Conservation (phyloP, 2,888 invertebrate genomes). For the Neoitamus cyanurus region DNA sequence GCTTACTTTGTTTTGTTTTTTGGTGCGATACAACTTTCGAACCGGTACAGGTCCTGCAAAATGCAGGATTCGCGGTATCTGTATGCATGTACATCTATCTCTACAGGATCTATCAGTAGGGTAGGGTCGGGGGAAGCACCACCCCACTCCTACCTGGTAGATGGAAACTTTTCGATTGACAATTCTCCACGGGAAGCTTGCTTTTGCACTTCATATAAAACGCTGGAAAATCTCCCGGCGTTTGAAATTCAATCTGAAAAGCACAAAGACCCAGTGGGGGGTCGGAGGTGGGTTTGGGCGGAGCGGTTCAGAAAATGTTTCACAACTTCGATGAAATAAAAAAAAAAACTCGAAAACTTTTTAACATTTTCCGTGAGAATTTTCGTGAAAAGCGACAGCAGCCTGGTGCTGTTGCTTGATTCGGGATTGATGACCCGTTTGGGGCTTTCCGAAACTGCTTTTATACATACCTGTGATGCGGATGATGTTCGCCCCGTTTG, state of each 20-base stretch:
- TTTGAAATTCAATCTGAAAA: constrained; percentile 32
- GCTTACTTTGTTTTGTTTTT: constrained; percentile 5
- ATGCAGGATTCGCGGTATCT: not conserved
- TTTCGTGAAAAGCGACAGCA: not conserved
- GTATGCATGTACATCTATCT: not conserved
- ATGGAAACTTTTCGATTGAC: constrained; percentile 35
- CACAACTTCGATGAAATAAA: not conserved
- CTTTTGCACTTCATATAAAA: constrained; percentile 32
- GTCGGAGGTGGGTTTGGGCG: not conserved
- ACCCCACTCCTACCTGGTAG: not conserved
- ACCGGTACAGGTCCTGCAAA: not conserved
- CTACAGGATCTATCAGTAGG: not conserved
- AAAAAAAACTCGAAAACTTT: not conserved
- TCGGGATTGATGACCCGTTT: not conserved
- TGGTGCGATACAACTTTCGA: not conserved
- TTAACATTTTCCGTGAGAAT: not conserved
- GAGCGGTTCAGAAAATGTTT: not conserved
- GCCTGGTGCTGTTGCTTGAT: not conserved
- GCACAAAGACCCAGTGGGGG: not conserved
- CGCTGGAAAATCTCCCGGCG: constrained; percentile 7
- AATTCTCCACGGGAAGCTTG: constrained; percentile 29
- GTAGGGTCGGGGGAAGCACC: not conserved
- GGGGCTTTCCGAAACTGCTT: not conserved
- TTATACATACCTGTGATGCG: not conserved
- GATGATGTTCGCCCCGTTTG: not conserved